Conservation (phyloP, 2,797 vertebrate genomes). For the Anomalospiza imberbis region DNA sequence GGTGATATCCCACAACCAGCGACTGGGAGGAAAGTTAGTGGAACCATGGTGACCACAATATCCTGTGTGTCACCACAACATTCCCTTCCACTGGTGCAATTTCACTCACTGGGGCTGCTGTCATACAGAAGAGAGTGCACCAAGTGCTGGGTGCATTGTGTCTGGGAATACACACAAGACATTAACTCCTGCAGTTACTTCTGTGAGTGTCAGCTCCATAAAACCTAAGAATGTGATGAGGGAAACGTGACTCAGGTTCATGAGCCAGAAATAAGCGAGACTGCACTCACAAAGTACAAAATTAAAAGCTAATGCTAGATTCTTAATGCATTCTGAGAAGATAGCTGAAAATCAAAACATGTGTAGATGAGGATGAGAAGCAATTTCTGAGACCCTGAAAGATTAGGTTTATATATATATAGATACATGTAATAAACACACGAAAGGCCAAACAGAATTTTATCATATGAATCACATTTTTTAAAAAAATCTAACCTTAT, state of each 20-base stretch:
- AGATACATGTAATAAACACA: neutral
- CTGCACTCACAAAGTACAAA: neutral
- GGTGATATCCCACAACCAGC: neutral
- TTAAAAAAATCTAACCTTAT: neutral
- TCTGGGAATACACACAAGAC: neutral
- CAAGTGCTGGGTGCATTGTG: neutral
- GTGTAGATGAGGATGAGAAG: neutral
- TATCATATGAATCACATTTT: neutral
- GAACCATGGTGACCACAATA: accelerated
- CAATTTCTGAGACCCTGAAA: neutral
- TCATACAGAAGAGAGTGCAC: neutral
- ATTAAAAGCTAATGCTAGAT: neutral
- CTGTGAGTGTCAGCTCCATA: neutral
- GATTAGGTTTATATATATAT: neutral
- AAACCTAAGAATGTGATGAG: neutral
- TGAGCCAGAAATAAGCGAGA: neutral
- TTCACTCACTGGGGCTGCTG: neutral
- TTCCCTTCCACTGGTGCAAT: neutral
- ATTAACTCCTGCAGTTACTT: neutral
- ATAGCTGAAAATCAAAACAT: neutral
- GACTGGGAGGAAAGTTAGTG: neutral
- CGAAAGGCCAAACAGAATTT: neutral
- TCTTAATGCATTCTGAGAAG: neutral
- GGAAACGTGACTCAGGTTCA: neutral
- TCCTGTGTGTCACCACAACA: neutral